Evolutionary conservation across 2,888 invertebrate species (phyloP), one percentile per base, ranked within the genome.

Genomic region (Thymelicus lineola): DNA sequence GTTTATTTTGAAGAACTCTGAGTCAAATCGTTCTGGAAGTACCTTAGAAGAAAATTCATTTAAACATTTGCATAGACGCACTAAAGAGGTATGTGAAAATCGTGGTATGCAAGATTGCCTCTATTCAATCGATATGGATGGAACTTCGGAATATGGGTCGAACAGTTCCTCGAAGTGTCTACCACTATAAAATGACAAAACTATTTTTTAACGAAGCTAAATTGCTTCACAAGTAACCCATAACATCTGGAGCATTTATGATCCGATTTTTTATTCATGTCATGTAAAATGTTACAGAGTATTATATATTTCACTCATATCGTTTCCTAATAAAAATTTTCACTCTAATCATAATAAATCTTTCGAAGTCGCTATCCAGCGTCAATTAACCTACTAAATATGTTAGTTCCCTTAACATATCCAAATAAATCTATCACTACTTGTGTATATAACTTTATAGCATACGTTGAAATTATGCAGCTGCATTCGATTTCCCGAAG

Each of bases 331-430:
- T 64, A 59, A 63, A 69, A 62, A 46, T 42, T 20, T 6, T 15
- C 59, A 68, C 6, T 46, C 60, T 65, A 70, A 70, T 70, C 64
- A 70, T 70, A 58, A 70, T 70, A 70, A 70, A 70, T 70, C 64
- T 64, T 60, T 65, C 53, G 53, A 28, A 28, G 59, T 60, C 70
- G 64, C 60, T 65, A 70, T 14, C 50, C 64, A 64, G 45, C 69
- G 38, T n/a, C 35, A 35, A 65, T 70, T 70, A 65, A 70, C 70
- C 70, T 65, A 70, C 59, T 60, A 70, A 70, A 53, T 59, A 42
- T 65, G 50, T 67, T 46, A 28, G 38, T 66, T 53, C 53, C 45
- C 53, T 70, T 65, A 59, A 53, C 70, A 64, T 70, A 70, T 53
- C 59, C 59, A 70, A 70, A 70, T 70, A 70, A 70, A 70, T 70